These are phyloP conservation scores for Pocillopora grandis DNA, from an alignment of 92 coral and sea anemone species.

Conservation along the genomic window DNA sequence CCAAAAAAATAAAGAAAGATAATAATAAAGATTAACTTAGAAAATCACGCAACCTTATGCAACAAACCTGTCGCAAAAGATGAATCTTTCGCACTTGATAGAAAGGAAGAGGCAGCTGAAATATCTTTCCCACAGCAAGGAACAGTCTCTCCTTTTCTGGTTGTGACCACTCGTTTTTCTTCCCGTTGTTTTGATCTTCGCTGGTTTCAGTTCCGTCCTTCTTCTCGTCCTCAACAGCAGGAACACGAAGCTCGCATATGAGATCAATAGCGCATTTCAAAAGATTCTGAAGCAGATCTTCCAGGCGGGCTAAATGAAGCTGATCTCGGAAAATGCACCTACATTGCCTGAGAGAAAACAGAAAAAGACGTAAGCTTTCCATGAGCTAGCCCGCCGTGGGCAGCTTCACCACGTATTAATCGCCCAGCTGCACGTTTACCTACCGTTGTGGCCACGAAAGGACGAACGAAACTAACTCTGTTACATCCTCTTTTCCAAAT, in stretches of 20 bases:
- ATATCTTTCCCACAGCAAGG: constrained; percentile 82
- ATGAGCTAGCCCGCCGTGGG: not conserved
- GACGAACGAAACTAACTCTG: constrained; percentile 77
- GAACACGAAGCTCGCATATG: constrained; percentile 55
- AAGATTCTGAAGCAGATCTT: constrained; percentile 74
- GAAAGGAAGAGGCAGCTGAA: constrained; percentile 95
- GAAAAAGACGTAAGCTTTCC: not conserved
- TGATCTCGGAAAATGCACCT: constrained; percentile 94
- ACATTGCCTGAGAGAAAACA: constrained; percentile 73
- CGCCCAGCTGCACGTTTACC: constrained; percentile 10
- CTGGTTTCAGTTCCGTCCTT: constrained; percentile 10
- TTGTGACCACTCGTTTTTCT: constrained; percentile 66
- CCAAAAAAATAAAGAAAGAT: not conserved
- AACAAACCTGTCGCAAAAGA: constrained; percentile 73
- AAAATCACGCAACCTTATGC: not conserved
- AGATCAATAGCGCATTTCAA: constrained; percentile 75
- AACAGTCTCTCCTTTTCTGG: constrained; percentile 81
- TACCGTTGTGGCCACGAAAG: constrained; percentile 99
- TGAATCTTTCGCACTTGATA: constrained; percentile 90
- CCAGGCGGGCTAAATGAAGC: constrained; percentile 78
- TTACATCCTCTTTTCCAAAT: constrained; percentile 84
- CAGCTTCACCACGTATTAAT: not conserved
- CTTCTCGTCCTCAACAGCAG: constrained; percentile 45
- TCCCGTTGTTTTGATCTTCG: constrained; percentile 27
- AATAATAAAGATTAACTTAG: not conserved